These are phyloP conservation scores for Atlantisia rogersi DNA, from an alignment of 2,113 vertebrate species.

Conservation along the genomic window DNA sequence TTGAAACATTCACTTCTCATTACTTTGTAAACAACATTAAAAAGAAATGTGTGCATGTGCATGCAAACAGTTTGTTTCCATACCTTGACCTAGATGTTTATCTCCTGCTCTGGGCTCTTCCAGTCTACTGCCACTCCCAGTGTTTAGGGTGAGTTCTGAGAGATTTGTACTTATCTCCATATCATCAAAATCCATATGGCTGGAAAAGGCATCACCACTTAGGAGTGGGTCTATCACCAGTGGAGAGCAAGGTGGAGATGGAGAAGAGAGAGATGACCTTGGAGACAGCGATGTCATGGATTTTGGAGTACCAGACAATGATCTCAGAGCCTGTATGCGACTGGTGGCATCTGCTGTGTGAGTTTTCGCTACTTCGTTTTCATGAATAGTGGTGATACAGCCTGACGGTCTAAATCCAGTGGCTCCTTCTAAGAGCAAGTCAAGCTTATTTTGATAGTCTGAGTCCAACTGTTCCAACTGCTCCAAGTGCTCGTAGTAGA, in stretches of 20 bases:
- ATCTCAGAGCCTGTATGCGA: conserved; percentile 82
- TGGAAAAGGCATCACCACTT: conserved; percentile 83
- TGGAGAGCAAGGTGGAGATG: conserved; percentile 94
- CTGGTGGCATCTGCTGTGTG: conserved; percentile 60
- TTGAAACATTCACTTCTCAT: background rate
- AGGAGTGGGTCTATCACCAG: conserved; percentile 86
- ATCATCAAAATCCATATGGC: conserved; percentile 81
- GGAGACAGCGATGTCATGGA: conserved; percentile 93
- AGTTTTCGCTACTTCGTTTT: conserved; percentile 87
- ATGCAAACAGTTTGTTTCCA: background rate
- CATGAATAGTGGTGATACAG: conserved; percentile 95
- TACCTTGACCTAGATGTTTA: conserved; percentile 78
- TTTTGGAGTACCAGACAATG: conserved; percentile 87
- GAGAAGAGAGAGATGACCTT: conserved; percentile 93
- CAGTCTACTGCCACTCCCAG: conserved; percentile 67
- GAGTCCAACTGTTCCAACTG: conserved; percentile 85
- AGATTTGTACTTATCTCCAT: conserved; percentile 77
- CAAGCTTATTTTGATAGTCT: conserved; percentile 91
- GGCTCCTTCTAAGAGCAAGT: conserved; percentile 87
- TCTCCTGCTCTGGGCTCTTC: conserved; percentile 70
- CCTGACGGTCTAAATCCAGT: conserved; percentile 87
- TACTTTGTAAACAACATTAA: background rate
- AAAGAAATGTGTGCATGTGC: background rate
- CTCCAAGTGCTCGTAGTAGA: conserved; percentile 90
- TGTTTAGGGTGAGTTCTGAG: conserved; percentile 77